phyloP scores from a whole-genome alignment of 2,888 invertebrate species.

The Lasius fuliginosus region DNA sequence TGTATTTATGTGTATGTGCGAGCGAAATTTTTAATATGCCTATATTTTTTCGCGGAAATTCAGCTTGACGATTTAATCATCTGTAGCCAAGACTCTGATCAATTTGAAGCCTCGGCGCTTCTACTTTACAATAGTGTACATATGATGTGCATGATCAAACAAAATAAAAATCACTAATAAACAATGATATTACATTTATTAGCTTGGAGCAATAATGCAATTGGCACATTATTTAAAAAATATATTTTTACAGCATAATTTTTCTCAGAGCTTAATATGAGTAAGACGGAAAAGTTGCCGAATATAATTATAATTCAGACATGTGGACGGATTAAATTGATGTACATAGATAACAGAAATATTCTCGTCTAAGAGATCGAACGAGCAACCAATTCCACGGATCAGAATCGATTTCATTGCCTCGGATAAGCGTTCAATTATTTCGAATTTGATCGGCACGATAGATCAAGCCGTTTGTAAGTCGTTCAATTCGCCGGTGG shows the following conservation, averaged over 20 bases:
- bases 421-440: conserved; percentile 51
- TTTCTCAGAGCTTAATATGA: neutral
- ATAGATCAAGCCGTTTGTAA: conserved; percentile 52
- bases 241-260: neutral
- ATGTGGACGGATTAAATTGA: neutral
- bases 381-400: conserved; percentile 13
- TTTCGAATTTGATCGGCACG: conserved; percentile 64
- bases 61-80: neutral
- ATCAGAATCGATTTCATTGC: conserved; percentile 59
- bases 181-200: neutral
- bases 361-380: conserved; percentile 18
- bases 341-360: conserved; percentile 53
- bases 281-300: neutral
- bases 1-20: conserved; percentile 28
- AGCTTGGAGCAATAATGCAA: neutral
- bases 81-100: neutral
- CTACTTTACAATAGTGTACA: neutral
- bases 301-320: neutral
- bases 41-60: conserved; percentile 9
- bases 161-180: neutral
- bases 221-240: neutral
- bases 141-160: neutral
- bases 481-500: conserved; percentile 27
- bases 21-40: conserved; percentile 12
- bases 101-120: neutral